Percentiles rank a stretch among this genome's conserved stretches.
phyloP scores from a whole-genome alignment of 1,140 invertebrate species.

The Orius insidiosus region DNA sequence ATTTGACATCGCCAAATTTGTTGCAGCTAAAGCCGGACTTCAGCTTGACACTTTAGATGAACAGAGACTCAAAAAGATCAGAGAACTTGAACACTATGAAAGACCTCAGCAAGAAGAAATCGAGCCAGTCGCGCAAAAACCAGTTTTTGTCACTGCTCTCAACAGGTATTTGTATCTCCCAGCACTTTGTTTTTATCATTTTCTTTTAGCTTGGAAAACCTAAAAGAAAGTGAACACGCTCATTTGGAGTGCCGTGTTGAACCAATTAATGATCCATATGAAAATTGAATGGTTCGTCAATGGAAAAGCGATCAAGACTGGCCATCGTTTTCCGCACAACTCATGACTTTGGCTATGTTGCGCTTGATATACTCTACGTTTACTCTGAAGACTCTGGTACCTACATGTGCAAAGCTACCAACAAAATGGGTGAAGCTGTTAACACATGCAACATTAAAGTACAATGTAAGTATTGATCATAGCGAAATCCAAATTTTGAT shows the following conservation, averaged over 20 bases:
- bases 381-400: conserved; percentile 87
- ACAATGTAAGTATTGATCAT: conserved; percentile 35
- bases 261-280: conserved; percentile 88
- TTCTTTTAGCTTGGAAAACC: conserved; percentile 45
- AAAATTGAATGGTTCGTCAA: conserved; percentile 93
- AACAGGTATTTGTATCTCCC: no score
- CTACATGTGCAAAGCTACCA: conserved; percentile 88
- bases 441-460: conserved; percentile 82
- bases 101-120: conserved; percentile 55
- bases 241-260: conserved; percentile 91
- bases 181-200: no score
- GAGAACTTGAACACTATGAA: conserved; percentile 68
- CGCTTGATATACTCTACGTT: conserved; percentile 84
- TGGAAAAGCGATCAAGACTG: conserved; percentile 55
- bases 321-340: conserved; percentile 79
- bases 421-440: conserved; percentile 76
- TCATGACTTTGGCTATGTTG: conserved; percentile 92
- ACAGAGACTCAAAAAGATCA: conserved; percentile 72
- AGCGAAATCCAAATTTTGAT: no score
- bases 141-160: conserved; percentile 71
- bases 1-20: no score
- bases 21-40: conserved; percentile 58
- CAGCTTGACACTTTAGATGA: conserved; percentile 78
- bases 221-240: conserved; percentile 79
- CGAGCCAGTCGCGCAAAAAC: conserved; percentile 59